Base-by-base conservation (phyloP, 2,888 invertebrate species). In the Drosophila mercatorum region DNA sequence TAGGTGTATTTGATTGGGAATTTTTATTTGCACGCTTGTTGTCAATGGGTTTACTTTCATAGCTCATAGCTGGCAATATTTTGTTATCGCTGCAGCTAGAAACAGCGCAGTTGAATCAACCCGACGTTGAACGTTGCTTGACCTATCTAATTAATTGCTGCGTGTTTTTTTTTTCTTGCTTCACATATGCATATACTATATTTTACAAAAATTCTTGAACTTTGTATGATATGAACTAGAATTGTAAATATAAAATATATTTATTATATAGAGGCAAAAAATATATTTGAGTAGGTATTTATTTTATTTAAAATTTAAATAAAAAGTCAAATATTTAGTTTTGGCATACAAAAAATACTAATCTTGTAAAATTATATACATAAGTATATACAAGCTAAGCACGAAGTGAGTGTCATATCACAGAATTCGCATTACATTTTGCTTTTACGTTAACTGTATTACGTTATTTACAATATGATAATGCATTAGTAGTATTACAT, bases 11-110 rank as follows among this genome's bases (percentile, higher is more conserved):
- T 11, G 28, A 47, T 59, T 47, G 49, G 47, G 17, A 31, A 43
- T 43, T 31, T 8, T 26, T 26, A 22, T 57, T 40, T 56, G 11
- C 49, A 3, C n/a, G 58, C 10, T 59, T 52, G 26, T 59, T 60
- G 34, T 53, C 31, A 47, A 40, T 53, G 38, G 26, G 34, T 0
- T 6, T 36, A 3, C 14, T 57, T 55, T 55, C 28, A n/a, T 10
- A 28, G 38, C 10, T 40, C 0, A 17, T 17, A 17, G 55, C 1
- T 26, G 1, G 36, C 53, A 28, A 43, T 34, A 41, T 38, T 41
- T 55, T 26, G 49, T 74, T 68, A 73, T 74, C 46, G 38, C 26
- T 6, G 40, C 14, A 51, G 44, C 44, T 44, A 36, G 28, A 67
- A 68, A 57, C 49, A 56, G 56, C 57, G 34, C 38, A 57, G 34